These are phyloP conservation scores for Drosophila seguyi DNA, from an alignment of 1,140 invertebrate genomes.

Conservation along the genomic window DNA sequence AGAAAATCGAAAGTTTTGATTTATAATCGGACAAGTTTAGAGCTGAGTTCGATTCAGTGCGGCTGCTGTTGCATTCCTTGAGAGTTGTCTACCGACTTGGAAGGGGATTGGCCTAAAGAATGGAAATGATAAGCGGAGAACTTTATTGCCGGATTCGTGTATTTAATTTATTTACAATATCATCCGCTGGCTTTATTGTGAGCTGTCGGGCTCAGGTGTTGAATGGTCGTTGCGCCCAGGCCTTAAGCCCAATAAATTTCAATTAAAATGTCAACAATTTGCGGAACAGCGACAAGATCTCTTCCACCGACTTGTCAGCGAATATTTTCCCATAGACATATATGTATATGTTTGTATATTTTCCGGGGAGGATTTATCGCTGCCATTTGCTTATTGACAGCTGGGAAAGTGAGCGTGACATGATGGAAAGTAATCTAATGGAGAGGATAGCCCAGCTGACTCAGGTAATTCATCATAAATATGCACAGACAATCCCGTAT, in stretches of 20 bases:
- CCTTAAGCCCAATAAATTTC: slow-evolving; percentile 48
- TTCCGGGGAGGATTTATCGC: slow-evolving; percentile 62
- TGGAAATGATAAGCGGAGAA: slow-evolving; percentile 16
- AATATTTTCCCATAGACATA: slow-evolving; percentile 20
- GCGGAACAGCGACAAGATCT: slow-evolving; percentile 40
- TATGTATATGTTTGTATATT: neutral
- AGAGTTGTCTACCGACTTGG: slow-evolving; percentile 13
- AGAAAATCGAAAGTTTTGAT: slow-evolving; percentile 78
- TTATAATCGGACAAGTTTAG: slow-evolving; percentile 71
- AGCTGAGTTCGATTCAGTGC: slow-evolving; percentile 57
- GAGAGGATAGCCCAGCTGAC: slow-evolving; percentile 36
- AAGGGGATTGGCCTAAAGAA: slow-evolving; percentile 22
- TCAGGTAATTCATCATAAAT: slow-evolving; percentile 78
- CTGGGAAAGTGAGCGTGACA: slow-evolving; percentile 58
- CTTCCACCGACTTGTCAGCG: slow-evolving; percentile 38
- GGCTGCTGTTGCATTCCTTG: slow-evolving; percentile 27
- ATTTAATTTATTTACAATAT: slow-evolving; percentile 53
- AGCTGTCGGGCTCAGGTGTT: slow-evolving; percentile 25
- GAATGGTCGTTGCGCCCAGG: slow-evolving; percentile 13
- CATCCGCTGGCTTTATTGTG: slow-evolving; percentile 20
- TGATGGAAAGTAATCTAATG: slow-evolving; percentile 70
- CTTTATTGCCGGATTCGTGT: slow-evolving; percentile 19
- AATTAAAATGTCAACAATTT: slow-evolving; percentile 74
- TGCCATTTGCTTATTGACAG: slow-evolving; percentile 79
- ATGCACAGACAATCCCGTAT: slow-evolving; percentile 25